A percentile compares a stretch with the other conserved stretches of the same genome.
Evolutionary conservation across 2,797 vertebrate genomes (phyloP).

Genomic region (Merluccius polli): DNA sequence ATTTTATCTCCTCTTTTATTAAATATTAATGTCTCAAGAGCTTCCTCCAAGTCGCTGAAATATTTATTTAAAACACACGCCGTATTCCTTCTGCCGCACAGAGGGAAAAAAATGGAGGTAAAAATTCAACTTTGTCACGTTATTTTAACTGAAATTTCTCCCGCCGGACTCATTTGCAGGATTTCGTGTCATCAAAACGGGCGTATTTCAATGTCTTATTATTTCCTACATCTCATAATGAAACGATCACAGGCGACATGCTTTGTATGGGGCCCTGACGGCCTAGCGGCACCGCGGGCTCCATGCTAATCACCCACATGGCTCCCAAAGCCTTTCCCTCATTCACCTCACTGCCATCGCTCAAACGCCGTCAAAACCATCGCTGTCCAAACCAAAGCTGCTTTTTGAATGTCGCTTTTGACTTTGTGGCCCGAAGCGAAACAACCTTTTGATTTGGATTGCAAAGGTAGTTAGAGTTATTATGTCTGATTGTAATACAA

Average conservation of each 20-base stretch:
- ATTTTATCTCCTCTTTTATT: slow-evolving; percentile 45
- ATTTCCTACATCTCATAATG: slow-evolving; percentile 1
- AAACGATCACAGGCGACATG: not conserved
- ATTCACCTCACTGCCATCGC: not conserved
- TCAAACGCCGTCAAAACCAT: not conserved
- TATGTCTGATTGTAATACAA: not conserved
- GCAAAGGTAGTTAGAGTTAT: not conserved
- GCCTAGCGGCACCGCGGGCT: not conserved
- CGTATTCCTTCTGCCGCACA: slow-evolving; percentile 29
- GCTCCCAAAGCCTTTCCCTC: not conserved
- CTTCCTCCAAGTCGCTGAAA: slow-evolving; percentile 36
- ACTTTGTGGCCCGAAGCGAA: not conserved
- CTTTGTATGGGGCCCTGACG: not conserved
- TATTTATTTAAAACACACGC: slow-evolving; percentile 42
- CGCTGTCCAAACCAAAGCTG: not conserved
- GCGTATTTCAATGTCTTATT: not conserved
- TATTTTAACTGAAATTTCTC: slow-evolving; percentile 39
- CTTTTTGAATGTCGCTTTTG: not conserved
- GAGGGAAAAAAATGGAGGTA: slow-evolving; percentile 10
- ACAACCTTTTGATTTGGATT: not conserved
- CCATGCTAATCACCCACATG: not conserved
- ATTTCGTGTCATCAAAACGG: slow-evolving; percentile 35
- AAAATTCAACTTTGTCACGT: slow-evolving; percentile 23
- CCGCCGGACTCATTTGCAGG: slow-evolving; percentile 35
- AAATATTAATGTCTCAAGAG: slow-evolving; percentile 50